Conservation (phyloP, 2,797 vertebrate genomes). For the Siniperca scherzeri region DNA sequence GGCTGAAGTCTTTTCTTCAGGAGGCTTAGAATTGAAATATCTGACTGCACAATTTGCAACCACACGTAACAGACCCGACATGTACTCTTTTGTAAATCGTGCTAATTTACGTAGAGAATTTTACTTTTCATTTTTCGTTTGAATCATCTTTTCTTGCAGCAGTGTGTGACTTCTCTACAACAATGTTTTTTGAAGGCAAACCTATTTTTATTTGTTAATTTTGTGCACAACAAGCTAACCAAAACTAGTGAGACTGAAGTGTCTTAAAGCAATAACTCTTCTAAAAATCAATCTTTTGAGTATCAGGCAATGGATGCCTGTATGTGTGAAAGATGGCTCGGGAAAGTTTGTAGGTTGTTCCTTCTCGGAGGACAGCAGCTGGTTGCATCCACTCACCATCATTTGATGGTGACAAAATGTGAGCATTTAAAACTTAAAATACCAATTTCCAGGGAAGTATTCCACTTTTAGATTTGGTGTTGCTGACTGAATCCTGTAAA, state of each 20-base stretch:
- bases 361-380: background rate
- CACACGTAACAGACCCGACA: background rate
- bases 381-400: background rate
- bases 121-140: background rate
- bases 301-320: background rate
- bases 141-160: background rate
- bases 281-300: background rate
- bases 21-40: background rate
- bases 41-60: conserved; percentile 5
- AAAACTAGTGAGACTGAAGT: background rate
- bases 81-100: background rate
- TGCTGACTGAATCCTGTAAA: background rate
- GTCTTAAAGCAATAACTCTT: background rate
- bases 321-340: background rate
- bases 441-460: background rate
- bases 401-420: background rate
- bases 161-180: background rate
- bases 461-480: background rate
- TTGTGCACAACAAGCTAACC: background rate
- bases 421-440: background rate
- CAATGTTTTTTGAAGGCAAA: background rate
- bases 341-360: background rate
- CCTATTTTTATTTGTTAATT: background rate
- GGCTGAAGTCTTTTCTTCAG: background rate
- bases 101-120: background rate